Percentiles rank a stretch among this genome's conserved stretches.
Evolutionary conservation across 2,113 vertebrate genomes (phyloP).

Genomic region (Zonotrichia leucophrys): DNA sequence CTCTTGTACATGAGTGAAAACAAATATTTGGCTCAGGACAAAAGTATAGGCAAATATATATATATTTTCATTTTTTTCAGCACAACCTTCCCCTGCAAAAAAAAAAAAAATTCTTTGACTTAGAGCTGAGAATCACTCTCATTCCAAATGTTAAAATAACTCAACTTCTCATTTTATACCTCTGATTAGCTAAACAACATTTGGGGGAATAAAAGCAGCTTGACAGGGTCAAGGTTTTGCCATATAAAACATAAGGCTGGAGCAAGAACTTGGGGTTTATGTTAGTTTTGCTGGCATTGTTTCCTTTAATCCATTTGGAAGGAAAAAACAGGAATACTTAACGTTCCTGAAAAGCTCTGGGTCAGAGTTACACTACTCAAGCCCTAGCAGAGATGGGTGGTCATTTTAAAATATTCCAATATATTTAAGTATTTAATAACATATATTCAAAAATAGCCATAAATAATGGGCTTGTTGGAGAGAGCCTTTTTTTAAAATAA

Average conservation of each 20-base stretch:
- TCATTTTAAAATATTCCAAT: not conserved
- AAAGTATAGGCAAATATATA: not conserved
- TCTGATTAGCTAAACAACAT: not conserved
- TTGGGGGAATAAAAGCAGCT: not conserved
- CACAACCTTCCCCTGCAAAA: not conserved
- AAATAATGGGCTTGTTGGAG: not conserved
- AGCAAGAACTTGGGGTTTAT: not conserved
- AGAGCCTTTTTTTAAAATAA: not conserved
- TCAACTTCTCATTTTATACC: not conserved
- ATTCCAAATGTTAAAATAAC: not conserved
- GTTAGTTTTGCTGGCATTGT: not conserved
- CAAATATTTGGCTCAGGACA: not conserved
- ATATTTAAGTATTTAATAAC: conserved; percentile 2
- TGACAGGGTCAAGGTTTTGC: not conserved
- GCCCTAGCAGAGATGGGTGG: conserved; percentile 4
- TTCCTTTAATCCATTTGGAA: not conserved
- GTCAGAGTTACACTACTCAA: not conserved
- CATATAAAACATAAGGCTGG: not conserved
- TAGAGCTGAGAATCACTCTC: not conserved
- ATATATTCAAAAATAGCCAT: not conserved
- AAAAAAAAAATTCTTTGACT: not conserved
- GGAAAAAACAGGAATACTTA: not conserved
- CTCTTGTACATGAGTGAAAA: not conserved
- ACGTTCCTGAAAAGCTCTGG: not conserved
- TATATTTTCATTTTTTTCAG: not conserved